Evolutionary conservation across 2,113 vertebrate species (phyloP).

Genomic region (Heterotis niloticus): DNA sequence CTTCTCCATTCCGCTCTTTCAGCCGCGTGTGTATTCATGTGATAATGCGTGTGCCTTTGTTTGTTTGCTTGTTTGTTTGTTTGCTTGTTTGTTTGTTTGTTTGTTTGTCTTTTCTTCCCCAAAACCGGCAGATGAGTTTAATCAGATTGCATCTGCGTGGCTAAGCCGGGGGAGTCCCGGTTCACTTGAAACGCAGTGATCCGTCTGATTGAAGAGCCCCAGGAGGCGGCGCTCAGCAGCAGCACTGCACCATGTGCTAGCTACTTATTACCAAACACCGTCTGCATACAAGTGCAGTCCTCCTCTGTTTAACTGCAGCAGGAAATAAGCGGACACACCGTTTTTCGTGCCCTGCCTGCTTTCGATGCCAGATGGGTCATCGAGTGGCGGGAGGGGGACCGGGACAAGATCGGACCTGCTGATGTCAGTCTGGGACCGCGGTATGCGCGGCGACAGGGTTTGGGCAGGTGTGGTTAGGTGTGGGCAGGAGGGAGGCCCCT

Average conservation of each 20-base stretch:
- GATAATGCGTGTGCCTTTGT: background rate
- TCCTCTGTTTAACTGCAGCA: no score
- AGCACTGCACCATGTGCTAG: background rate
- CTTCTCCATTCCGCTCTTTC: background rate
- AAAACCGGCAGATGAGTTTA: background rate
- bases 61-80: background rate
- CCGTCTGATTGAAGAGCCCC: background rate
- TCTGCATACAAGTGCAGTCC: background rate
- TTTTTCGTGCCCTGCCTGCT: no score
- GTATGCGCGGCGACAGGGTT: background rate
- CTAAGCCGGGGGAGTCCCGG: background rate
- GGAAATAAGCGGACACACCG: no score
- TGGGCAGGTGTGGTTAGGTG: no score
- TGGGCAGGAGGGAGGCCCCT: conserved; percentile 7
- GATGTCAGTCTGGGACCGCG: background rate
- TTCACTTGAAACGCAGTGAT: background rate
- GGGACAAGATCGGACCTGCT: background rate
- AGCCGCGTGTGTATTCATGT: background rate
- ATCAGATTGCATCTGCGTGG: conserved; percentile 6
- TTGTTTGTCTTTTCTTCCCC: background rate
- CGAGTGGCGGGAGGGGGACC: background rate
- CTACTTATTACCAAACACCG: background rate
- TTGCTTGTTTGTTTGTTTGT: background rate
- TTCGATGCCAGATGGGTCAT: background rate
- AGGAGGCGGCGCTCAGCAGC: no score